Evolutionary conservation across 2,888 invertebrate species (phyloP).

Genomic region (Nebria brevicollis): DNA sequence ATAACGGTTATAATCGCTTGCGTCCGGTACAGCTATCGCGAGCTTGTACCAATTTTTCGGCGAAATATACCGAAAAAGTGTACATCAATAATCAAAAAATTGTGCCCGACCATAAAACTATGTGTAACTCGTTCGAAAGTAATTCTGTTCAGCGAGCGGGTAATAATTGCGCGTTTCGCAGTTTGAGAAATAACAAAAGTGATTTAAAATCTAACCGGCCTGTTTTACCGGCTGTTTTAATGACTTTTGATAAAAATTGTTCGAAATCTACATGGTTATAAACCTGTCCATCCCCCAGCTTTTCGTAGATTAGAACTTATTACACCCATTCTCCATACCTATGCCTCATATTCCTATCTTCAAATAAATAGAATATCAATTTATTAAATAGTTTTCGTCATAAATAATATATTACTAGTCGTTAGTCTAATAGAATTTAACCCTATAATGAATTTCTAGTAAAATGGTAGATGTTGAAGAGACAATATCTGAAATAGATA

Average conservation of each 20-base stretch:
- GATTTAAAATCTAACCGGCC: conserved; percentile 50
- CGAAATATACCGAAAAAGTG: conserved; percentile 9
- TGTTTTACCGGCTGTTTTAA: conserved; percentile 54
- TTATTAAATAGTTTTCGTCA: no score
- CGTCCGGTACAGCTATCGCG: conserved; percentile 47
- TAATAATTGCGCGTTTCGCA: conserved; percentile 47
- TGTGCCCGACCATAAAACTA: no score
- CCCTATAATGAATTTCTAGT: not conserved
- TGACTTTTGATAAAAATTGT: conserved; percentile 54
- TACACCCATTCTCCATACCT: no score
- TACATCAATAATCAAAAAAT: no score
- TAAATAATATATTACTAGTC: no score
- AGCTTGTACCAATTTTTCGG: conserved; percentile 41
- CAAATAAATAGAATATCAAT: no score
- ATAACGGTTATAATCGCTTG: conserved; percentile 48
- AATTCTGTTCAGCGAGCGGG: not conserved
- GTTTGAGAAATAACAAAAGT: conserved; percentile 52
- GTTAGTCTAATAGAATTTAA: not conserved
- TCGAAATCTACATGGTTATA: not conserved
- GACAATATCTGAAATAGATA: not conserved
- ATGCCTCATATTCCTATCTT: no score
- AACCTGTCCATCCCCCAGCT: not conserved
- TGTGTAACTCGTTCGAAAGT: not conserved
- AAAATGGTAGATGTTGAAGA: not conserved
- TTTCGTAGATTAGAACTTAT: no score